Percentiles rank a stretch among this genome's conserved stretches.
phyloP scores from a whole-genome alignment of 2,113 vertebrate genomes.

The Cynoglossus semilaevis region DNA sequence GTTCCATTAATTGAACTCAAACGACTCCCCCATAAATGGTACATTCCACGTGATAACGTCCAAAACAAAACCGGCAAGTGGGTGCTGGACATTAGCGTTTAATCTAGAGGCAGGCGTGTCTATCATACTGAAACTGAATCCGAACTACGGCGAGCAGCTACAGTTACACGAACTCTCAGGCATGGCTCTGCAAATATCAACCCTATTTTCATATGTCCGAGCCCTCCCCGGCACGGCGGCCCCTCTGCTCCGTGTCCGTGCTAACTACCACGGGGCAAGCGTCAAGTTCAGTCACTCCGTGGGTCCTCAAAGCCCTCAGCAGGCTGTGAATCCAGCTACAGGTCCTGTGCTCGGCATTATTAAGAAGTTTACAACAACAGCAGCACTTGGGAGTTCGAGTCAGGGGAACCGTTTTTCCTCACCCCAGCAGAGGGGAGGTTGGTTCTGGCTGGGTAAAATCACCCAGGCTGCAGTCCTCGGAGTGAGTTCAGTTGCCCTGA shows the following conservation, averaged over 20 bases:
- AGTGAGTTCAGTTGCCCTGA: slow-evolving; percentile 43
- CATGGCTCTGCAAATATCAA: slow-evolving; percentile 67
- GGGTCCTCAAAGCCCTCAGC: slow-evolving; percentile 21
- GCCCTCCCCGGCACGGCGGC: slow-evolving; percentile 2
- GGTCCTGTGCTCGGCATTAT: slow-evolving; percentile 34
- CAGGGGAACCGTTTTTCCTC: slow-evolving; percentile 3
- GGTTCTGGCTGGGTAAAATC: slow-evolving; percentile 12
- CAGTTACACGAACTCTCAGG: neutral
- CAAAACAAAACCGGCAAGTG: slow-evolving; percentile 75
- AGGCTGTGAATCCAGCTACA: slow-evolving; percentile 20
- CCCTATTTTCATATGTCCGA: slow-evolving; percentile 41
- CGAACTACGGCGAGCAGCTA: too few species aligned
- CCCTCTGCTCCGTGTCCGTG: slow-evolving; percentile 23
- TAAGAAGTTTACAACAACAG: slow-evolving; percentile 48
- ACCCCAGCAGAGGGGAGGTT: slow-evolving; percentile 6
- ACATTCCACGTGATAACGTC: slow-evolving; percentile 41
- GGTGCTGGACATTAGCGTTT: neutral
- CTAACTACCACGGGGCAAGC: slow-evolving; percentile 25
- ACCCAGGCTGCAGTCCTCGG: slow-evolving; percentile 58
- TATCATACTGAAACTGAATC: slow-evolving; percentile 45
- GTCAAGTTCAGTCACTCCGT: slow-evolving; percentile 51
- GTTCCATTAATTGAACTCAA: neutral
- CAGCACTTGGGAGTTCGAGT: slow-evolving; percentile 35
- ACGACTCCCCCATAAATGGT: slow-evolving; percentile 37
- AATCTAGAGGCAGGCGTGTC: too few species aligned